A percentile compares a stretch with the other conserved stretches of the same genome.
These are phyloP conservation scores for Ochropleura plecta DNA, from an alignment of 2,888 invertebrate species.

Conservation along the genomic window DNA sequence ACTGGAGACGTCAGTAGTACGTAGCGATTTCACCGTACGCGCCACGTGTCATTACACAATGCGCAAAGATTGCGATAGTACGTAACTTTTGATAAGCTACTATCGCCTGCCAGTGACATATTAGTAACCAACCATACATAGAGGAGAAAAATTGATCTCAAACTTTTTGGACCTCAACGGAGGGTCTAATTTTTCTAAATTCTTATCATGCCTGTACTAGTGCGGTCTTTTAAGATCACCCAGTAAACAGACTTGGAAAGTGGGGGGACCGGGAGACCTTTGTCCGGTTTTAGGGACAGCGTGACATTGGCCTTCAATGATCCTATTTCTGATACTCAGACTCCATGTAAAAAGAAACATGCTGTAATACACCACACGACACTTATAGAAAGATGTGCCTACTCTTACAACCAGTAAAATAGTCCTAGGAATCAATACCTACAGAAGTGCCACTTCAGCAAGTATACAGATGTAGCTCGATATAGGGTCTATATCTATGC, in stretches of 20 bases:
- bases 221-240: neutral
- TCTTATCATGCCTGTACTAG: neutral
- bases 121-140: slow-evolving; percentile 15
- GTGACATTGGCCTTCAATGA: neutral
- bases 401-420: neutral
- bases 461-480: slow-evolving; percentile 15
- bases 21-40: slow-evolving; percentile 27
- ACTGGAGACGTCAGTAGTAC: slow-evolving; percentile 32
- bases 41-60: slow-evolving; percentile 47
- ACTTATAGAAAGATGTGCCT: neutral
- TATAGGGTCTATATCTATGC: slow-evolving; percentile 21
- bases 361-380: neutral
- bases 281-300: neutral
- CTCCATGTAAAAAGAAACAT: neutral
- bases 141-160: neutral
- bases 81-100: slow-evolving; percentile 51
- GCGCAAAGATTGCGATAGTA: slow-evolving; percentile 53
- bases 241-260: neutral
- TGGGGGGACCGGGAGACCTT: neutral
- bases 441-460: slow-evolving; percentile 12
- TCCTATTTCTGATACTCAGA: too few relatives aligned
- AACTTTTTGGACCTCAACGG: neutral
- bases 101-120: slow-evolving; percentile 1
- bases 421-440: neutral
- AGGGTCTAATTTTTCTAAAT: neutral